phyloP scores from a whole-genome alignment of 2,797 vertebrate genomes.

The Sebastes steindachneri region DNA sequence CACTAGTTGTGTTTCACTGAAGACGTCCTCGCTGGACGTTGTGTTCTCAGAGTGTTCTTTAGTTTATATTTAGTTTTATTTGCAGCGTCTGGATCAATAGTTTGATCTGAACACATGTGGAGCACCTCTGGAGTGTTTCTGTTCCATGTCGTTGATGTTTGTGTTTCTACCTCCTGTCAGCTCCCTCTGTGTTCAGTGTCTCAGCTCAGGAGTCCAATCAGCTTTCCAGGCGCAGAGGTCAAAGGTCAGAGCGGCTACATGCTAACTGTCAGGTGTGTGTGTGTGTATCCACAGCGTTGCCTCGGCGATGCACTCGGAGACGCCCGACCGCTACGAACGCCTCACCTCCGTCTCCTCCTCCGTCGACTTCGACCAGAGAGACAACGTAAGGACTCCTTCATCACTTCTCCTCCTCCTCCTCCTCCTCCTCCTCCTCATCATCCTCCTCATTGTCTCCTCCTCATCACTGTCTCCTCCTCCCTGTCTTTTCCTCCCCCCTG shows the following conservation, averaged over 20 bases:
- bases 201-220: not conserved
- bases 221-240: slow-evolving; percentile 12
- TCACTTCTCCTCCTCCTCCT: not conserved
- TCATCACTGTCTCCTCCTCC: too few relatives aligned
- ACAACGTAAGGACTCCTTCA: slow-evolving; percentile 88
- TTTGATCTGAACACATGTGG: too few relatives aligned
- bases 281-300: slow-evolving; percentile 86
- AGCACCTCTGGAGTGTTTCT: too few relatives aligned
- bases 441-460: too few relatives aligned
- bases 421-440: too few relatives aligned
- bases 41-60: too few relatives aligned
- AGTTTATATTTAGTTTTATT: too few relatives aligned
- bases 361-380: slow-evolving; percentile 96
- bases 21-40: too few relatives aligned
- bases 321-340: slow-evolving; percentile 93
- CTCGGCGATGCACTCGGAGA: slow-evolving; percentile 94
- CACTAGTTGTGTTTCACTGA: too few relatives aligned
- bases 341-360: slow-evolving; percentile 98
- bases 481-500: too few relatives aligned
- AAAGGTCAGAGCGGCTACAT: slow-evolving; percentile 19
- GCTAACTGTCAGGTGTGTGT: not conserved
- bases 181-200: not conserved
- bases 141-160: not conserved
- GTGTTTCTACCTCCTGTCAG: slow-evolving; percentile 1
- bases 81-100: too few relatives aligned